phyloP scores from a whole-genome alignment of 2,797 vertebrate genomes.

The Chanos chanos region DNA sequence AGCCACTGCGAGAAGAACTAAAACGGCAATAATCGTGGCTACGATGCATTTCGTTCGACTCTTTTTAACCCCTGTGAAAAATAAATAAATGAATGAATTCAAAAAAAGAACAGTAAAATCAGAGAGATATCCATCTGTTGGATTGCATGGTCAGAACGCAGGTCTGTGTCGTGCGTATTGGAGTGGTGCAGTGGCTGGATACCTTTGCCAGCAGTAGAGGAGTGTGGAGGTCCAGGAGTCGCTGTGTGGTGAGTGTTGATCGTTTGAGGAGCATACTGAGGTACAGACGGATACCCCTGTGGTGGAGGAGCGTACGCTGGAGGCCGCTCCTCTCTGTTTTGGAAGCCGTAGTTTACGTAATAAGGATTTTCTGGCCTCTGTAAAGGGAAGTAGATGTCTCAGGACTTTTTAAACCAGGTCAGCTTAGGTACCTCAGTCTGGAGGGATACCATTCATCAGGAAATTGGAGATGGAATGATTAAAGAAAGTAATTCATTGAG shows the following conservation, averaged over 20 bases:
- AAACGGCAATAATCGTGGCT: constrained; percentile 38
- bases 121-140: not conserved
- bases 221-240: not conserved
- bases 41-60: constrained; percentile 39
- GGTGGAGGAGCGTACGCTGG: constrained; percentile 16
- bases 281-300: constrained; percentile 19
- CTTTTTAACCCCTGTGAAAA: constrained; percentile 57
- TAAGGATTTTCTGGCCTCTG: constrained; percentile 9
- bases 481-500: too few species aligned
- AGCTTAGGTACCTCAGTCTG: too few species aligned
- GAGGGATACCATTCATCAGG: too few species aligned
- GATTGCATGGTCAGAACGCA: not conserved
- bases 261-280: constrained; percentile 3
- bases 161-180: too few species aligned
- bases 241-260: constrained; percentile 51
- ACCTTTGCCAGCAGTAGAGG: constrained; percentile 46
- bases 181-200: not conserved
- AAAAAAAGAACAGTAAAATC: not conserved
- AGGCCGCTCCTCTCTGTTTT: constrained; percentile 40
- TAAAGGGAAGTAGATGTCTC: too few species aligned
- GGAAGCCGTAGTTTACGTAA: constrained; percentile 60
- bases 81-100: too few species aligned
- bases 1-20: constrained; percentile 43
- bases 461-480: too few species aligned
- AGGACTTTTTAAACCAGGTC: too few species aligned